These are phyloP conservation scores for Atlantisia rogersi DNA, from an alignment of 2,113 vertebrate species.

Conservation along the genomic window DNA sequence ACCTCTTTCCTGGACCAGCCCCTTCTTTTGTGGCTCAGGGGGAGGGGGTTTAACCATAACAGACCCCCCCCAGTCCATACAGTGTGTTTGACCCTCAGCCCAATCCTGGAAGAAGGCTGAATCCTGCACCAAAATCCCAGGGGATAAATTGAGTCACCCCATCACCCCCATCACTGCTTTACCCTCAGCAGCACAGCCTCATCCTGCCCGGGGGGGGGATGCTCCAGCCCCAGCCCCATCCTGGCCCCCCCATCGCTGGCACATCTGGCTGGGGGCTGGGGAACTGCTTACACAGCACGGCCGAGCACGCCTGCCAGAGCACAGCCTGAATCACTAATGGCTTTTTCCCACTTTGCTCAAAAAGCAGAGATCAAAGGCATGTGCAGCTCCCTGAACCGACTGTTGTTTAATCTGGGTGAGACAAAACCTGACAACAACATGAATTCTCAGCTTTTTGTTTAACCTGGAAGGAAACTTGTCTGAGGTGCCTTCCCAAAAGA, in stretches of 20 bases:
- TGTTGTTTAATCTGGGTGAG: neutral
- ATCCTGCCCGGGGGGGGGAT: neutral
- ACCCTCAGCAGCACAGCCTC: neutral
- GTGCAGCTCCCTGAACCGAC: neutral
- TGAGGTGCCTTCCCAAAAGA: neutral
- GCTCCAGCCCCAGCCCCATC: neutral
- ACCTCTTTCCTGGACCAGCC: neutral
- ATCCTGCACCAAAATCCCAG: neutral
- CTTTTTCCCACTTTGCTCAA: neutral
- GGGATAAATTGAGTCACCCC: neutral
- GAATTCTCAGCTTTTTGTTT: neutral
- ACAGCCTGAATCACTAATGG: neutral
- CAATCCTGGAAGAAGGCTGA: neutral
- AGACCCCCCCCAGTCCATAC: rapidly evolving
- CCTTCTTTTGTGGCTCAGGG: neutral
- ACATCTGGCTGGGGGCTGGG: neutral
- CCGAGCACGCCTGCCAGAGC: neutral
- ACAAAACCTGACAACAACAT: neutral
- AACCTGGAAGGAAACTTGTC: neutral
- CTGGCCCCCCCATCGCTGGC: neutral
- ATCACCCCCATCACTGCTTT: neutral
- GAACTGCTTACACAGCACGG: neutral
- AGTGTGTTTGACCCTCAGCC: neutral
- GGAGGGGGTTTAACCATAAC: neutral
- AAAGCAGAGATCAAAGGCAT: neutral